phyloP scores from a whole-genome alignment of 2,113 vertebrate genomes.

The Pimephales promelas region DNA sequence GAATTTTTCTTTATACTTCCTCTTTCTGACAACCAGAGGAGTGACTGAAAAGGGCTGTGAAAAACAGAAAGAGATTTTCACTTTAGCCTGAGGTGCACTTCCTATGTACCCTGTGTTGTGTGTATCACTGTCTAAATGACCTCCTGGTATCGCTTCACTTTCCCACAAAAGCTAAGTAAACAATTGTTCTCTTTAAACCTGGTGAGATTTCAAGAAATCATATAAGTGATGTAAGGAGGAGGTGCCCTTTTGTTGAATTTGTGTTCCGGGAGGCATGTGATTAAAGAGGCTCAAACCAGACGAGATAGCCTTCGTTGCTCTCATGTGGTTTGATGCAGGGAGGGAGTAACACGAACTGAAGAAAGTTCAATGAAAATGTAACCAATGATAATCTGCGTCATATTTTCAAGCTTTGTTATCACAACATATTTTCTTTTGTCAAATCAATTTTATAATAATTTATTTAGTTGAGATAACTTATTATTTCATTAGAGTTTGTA shows the following conservation, averaged over 20 bases:
- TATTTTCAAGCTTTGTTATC: too few relatives aligned
- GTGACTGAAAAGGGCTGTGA: slow-evolving; percentile 21
- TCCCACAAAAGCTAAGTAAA: slow-evolving; percentile 2
- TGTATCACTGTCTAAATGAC: slow-evolving; percentile 32
- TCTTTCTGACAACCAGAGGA: slow-evolving; percentile 45
- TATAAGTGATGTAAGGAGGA: too few relatives aligned
- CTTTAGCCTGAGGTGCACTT: slow-evolving; percentile 33
- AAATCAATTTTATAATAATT: too few relatives aligned
- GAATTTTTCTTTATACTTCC: slow-evolving; percentile 45
- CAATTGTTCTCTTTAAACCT: neutral
- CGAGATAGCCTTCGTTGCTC: too few relatives aligned
- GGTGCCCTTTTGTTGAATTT: too few relatives aligned
- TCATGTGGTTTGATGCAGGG: neutral
- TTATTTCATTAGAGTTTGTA: too few relatives aligned
- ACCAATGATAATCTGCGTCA: neutral
- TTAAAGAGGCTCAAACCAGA: too few relatives aligned
- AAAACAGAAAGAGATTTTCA: slow-evolving; percentile 43
- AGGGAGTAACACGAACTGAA: neutral
- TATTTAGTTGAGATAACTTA: too few relatives aligned
- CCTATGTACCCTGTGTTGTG: slow-evolving; percentile 19
- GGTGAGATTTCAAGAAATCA: neutral
- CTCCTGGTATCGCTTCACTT: slow-evolving; percentile 22
- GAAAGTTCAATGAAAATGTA: neutral
- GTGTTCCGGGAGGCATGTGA: too few relatives aligned
- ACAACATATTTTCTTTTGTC: too few relatives aligned